Percentiles rank a stretch among this genome's conserved stretches.
phyloP scores from a whole-genome alignment of 2,113 vertebrate genomes.

The Asarcornis scutulata region DNA sequence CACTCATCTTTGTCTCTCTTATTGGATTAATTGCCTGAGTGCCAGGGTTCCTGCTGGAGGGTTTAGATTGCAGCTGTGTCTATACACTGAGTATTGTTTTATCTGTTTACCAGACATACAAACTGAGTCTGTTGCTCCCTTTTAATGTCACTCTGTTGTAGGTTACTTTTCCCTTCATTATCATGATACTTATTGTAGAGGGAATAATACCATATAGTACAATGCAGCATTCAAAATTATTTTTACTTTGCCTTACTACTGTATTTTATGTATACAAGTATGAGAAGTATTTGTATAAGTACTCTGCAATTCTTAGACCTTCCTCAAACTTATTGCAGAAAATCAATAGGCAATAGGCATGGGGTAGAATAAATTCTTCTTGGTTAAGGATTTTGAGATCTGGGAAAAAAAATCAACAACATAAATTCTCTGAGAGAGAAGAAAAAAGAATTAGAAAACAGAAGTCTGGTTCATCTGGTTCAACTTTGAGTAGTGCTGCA shows the following conservation, averaged over 20 bases:
- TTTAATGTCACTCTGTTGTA: background rate
- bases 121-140: background rate
- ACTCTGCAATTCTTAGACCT: background rate
- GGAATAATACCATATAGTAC: background rate
- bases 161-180: background rate
- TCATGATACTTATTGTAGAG: background rate
- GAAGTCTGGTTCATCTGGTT: background rate
- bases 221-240: background rate
- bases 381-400: background rate
- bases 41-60: background rate
- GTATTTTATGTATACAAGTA: background rate
- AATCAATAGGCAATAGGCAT: background rate
- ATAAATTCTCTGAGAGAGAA: background rate
- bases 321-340: background rate
- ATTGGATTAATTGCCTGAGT: background rate
- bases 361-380: background rate
- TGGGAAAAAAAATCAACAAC: background rate
- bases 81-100: background rate
- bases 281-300: background rate
- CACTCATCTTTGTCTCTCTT: background rate
- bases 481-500: background rate
- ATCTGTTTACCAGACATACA: background rate
- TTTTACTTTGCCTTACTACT: background rate
- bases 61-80: background rate
- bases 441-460: background rate